These are phyloP conservation scores for Agrenia bidenticulata DNA, from an alignment of 2,888 invertebrate genomes.

Conservation along the genomic window DNA sequence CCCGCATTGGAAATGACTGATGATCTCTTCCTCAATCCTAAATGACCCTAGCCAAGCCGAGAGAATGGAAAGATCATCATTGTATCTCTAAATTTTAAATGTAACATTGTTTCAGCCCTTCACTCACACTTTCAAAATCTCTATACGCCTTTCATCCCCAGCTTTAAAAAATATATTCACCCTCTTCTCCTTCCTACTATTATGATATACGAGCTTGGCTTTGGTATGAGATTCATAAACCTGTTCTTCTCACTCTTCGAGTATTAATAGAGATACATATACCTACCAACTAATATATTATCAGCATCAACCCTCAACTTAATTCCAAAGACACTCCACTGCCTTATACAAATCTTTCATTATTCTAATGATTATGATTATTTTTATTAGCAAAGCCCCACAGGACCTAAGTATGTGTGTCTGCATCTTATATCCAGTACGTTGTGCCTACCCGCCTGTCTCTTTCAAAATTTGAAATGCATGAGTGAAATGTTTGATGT, in stretches of 20 bases:
- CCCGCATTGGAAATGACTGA: constrained; percentile 8
- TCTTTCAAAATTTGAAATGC: too few relatives aligned
- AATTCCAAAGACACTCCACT: background rate
- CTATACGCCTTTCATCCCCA: constrained; percentile 1
- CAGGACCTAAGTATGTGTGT: background rate
- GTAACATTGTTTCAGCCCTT: constrained; percentile 4
- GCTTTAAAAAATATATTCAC: background rate
- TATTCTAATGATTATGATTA: constrained; percentile 21
- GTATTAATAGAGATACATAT: too few relatives aligned
- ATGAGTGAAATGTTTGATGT: too few relatives aligned
- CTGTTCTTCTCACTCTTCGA: too few relatives aligned
- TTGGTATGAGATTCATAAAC: too few relatives aligned
- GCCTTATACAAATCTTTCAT: constrained; percentile 17
- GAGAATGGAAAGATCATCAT: constrained; percentile 30
- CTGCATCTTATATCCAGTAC: too few relatives aligned
- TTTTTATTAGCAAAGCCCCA: constrained; percentile 19
- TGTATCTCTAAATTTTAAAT: constrained; percentile 5
- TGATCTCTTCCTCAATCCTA: constrained; percentile 27
- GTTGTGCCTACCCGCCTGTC: too few relatives aligned
- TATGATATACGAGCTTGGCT: too few relatives aligned
- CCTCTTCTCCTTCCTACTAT: too few relatives aligned
- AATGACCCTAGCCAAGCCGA: constrained; percentile 24
- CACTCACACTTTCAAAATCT: constrained; percentile 3
- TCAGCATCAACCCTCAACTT: too few relatives aligned
- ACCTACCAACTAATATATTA: too few relatives aligned